Percentiles rank a stretch among this genome's conserved stretches.
Evolutionary conservation across 2,797 vertebrate genomes (phyloP).

Genomic region (Etheostoma perlongum): DNA sequence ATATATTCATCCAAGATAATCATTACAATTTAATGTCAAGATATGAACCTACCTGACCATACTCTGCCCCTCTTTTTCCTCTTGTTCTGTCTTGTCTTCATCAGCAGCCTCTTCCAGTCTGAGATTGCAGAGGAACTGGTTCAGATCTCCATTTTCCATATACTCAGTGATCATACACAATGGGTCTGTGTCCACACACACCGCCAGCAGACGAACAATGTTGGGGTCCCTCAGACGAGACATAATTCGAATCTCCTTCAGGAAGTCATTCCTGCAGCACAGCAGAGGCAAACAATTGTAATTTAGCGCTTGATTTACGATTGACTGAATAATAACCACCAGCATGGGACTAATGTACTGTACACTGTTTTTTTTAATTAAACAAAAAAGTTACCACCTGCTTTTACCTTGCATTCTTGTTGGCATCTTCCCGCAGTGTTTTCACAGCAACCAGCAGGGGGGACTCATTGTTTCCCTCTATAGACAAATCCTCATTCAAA

Average conservation of each 20-base stretch:
- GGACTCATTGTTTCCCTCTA: slow-evolving; percentile 75
- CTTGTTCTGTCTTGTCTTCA: slow-evolving; percentile 46
- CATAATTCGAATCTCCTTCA: slow-evolving; percentile 99
- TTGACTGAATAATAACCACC: background rate
- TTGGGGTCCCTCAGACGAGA: slow-evolving; percentile 96
- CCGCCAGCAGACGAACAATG: slow-evolving; percentile 94
- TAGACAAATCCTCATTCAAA: slow-evolving; percentile 86
- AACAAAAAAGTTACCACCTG: background rate
- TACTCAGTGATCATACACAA: slow-evolving; percentile 99
- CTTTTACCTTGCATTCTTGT: slow-evolving; percentile 93
- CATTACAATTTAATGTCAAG: background rate
- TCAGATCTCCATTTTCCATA: slow-evolving; percentile 99
- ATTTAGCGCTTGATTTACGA: background rate
- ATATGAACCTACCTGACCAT: slow-evolving; percentile 84
- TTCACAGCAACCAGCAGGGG: slow-evolving; percentile 95
- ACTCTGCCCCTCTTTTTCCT: slow-evolving; percentile 51
- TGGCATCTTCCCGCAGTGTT: slow-evolving; percentile 95
- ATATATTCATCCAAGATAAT: background rate
- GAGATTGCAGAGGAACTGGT: slow-evolving; percentile 95
- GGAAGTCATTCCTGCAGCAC: slow-evolving; percentile 94
- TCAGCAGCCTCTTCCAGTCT: slow-evolving; percentile 75
- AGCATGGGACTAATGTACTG: background rate
- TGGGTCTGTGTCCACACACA: slow-evolving; percentile 93
- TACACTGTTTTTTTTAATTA: background rate
- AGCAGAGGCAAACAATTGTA: background rate